Evolutionary conservation across 2,113 vertebrate genomes (phyloP).

Genomic region (Megalops atlanticus): DNA sequence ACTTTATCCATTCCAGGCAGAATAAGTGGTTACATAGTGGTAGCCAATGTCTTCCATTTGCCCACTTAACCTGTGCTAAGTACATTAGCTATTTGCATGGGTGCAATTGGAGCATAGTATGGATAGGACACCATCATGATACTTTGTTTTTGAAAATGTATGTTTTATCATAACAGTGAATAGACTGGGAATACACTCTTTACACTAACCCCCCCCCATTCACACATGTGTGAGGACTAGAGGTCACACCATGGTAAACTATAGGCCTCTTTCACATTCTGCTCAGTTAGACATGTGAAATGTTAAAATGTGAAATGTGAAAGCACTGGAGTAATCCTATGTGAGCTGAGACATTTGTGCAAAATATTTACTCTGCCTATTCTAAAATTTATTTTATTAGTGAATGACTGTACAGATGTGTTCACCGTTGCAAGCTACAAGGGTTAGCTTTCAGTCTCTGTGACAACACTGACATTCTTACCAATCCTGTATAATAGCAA

Average conservation of each 20-base stretch:
- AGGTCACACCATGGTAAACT: background rate
- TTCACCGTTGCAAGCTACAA: constrained; percentile 38
- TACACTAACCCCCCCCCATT: background rate
- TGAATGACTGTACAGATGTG: constrained; percentile 38
- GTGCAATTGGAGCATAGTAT: too few species aligned
- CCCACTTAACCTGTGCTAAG: too few species aligned
- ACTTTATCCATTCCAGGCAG: background rate
- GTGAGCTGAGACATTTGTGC: background rate
- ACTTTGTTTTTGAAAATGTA: too few species aligned
- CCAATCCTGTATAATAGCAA: constrained; percentile 20
- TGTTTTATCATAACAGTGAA: too few species aligned
- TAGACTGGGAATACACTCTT: too few species aligned
- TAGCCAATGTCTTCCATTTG: background rate
- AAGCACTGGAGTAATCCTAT: background rate
- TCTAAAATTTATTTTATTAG: background rate
- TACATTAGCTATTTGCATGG: too few species aligned
- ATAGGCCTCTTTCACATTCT: background rate
- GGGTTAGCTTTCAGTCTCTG: background rate
- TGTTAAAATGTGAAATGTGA: background rate
- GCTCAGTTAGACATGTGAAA: background rate
- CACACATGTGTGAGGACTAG: too few species aligned
- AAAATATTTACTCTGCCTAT: background rate
- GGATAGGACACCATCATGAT: too few species aligned
- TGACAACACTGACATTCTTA: constrained; percentile 13
- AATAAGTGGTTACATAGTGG: background rate